Evolutionary conservation across 2,797 vertebrate genomes (phyloP).

Genomic region (Yasuhikotakia modesta): DNA sequence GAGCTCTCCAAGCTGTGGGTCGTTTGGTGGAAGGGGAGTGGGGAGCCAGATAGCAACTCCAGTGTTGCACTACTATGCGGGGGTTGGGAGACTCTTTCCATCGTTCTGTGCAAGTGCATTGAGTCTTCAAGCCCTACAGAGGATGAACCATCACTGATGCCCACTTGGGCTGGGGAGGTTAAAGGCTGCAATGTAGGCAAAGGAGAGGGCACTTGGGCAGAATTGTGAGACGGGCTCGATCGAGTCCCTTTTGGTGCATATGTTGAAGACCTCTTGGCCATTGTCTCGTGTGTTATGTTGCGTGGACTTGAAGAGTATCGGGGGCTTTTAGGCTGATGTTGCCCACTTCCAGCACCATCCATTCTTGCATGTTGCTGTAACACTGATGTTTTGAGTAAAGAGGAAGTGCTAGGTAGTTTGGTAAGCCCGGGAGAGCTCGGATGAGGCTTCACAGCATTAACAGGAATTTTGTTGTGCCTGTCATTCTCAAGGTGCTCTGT

Average conservation of each 20-base stretch:
- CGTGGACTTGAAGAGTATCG: constrained; percentile 86
- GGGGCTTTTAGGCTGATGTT: constrained; percentile 83
- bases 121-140: constrained; percentile 71
- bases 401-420: constrained; percentile 89
- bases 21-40: constrained; percentile 67
- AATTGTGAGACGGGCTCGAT: constrained; percentile 82
- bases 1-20: constrained; percentile 61
- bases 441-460: constrained; percentile 94
- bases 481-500: constrained; percentile 88
- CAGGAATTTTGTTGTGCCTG: constrained; percentile 89
- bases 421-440: constrained; percentile 91
- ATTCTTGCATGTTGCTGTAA: constrained; percentile 87
- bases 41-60: constrained; percentile 71
- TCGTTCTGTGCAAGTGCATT: constrained; percentile 79
- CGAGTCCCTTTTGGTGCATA: constrained; percentile 85
- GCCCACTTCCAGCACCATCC: constrained; percentile 68
- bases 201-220: constrained; percentile 77
- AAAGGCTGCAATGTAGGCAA: constrained; percentile 76
- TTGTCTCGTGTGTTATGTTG: constrained; percentile 80
- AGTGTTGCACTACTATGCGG: constrained; percentile 73
- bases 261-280: constrained; percentile 83
- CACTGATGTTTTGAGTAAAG: constrained; percentile 86
- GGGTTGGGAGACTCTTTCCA: constrained; percentile 74
- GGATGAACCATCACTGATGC: constrained; percentile 76
- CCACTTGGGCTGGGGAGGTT: constrained; percentile 79